Base-by-base conservation (phyloP, 2,888 invertebrate genomes). In the Rhogogaster chlorosoma region DNA sequence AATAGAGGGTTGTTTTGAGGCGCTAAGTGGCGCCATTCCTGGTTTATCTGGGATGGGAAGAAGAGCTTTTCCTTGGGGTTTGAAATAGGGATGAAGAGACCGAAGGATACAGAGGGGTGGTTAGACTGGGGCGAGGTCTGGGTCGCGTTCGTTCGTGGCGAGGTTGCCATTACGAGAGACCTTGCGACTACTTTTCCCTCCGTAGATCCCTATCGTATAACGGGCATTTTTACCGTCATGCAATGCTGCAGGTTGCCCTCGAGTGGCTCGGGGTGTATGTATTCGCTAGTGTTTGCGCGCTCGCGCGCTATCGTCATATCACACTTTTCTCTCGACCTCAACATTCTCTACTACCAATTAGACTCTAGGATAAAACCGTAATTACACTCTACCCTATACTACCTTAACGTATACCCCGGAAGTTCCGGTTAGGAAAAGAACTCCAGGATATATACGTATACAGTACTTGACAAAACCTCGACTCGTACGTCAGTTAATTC, bases 181-280 rank as follows among this genome's bases (percentile, higher is more conserved):
- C 92, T 91, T 91, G 91, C 89, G 77, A 89, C 88, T 89, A 88
- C 88, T 90, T 89, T 86, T 86, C 88, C 87, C 86, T 86, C 87
- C 77, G 32, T 49, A 77, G 77, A 53, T 77, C n/a, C n/a, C 49
- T 77, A 77, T 53, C 78, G 22, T 57, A 75, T 73, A 89, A 88
- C 88, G 87, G 87, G 85, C 86, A 89, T 91, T 90, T 91, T 29
- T 90, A 88, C 89, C 88, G 86, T 87, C 91, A 91, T 91, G 91
- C 91, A 89, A 91, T 32, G 73, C 29, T 61, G 61, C 61, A 61
- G 26, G 61, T 61, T 61, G 61, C 61, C 61, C 61, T 26, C 26
- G 61, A 26, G 26, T 26, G 10, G 61, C 49, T n/a, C n/a, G 22
- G 57, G 57, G 57, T 18, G n/a, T n/a, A n/a, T n/a, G n/a, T n/a